A percentile compares a stretch with the other conserved stretches of the same genome.
Evolutionary conservation across 2,888 invertebrate genomes (phyloP).

Genomic region (Limnephilus auricula): DNA sequence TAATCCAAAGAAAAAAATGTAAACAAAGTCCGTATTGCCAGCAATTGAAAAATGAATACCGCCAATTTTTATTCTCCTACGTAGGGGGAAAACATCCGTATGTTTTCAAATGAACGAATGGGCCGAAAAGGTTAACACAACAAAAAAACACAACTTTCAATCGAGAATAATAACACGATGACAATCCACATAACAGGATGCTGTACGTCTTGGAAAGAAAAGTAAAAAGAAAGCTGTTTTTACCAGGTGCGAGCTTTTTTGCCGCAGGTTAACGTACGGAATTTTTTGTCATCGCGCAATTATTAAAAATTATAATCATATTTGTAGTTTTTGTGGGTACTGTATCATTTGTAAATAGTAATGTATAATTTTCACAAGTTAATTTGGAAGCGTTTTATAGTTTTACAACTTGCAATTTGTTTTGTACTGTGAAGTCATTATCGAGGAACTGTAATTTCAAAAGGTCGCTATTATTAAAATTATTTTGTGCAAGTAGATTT

Average conservation of each 20-base stretch:
- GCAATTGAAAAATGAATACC: no score
- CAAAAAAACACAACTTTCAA: conserved; percentile 21
- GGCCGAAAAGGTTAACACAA: neutral
- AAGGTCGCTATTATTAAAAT: neutral
- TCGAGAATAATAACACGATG: conserved; percentile 16
- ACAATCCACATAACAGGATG: conserved; percentile 22
- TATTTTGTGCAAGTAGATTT: neutral
- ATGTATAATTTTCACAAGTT: neutral
- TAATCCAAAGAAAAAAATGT: no score
- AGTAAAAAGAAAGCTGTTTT: neutral
- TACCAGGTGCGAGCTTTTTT: neutral
- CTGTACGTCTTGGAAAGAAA: neutral
- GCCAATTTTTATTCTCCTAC: no score
- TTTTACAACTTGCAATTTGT: neutral
- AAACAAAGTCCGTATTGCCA: no score
- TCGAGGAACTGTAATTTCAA: neutral
- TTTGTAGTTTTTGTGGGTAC: neutral
- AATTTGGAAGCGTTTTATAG: neutral
- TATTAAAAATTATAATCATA: neutral
- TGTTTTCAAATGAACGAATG: neutral
- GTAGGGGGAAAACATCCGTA: neutral
- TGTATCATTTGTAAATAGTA: neutral
- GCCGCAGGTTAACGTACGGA: neutral
- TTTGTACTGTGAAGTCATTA: neutral
- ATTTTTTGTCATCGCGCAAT: neutral